Base-by-base conservation (phyloP, 2,113 vertebrate species). In the Tychaedon coryphoeus region DNA sequence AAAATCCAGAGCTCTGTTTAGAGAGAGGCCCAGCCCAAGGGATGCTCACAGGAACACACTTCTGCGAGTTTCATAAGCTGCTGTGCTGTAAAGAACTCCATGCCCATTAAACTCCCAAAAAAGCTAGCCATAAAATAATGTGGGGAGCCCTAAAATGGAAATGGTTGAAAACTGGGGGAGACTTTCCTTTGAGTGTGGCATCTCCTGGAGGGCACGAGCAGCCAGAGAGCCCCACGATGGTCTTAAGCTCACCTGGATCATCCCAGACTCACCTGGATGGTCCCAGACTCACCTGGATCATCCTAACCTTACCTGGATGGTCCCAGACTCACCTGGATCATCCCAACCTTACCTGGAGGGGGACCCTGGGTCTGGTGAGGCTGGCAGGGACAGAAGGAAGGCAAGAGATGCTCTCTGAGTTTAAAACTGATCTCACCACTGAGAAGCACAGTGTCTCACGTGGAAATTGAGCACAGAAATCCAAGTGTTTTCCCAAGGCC, bases 1-100 rank as follows among this genome's bases (percentile, higher is more conserved):
- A 19, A 86, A 94, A 70, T 38, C 69, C 95, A 54, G 90, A 96
- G 90, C 53, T 91, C 31, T 95, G 74, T 92, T 96, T 86, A 93
- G 75, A 94, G 8, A 95, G 91, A 92, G 90, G 93, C 95, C 79
- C 83, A 92, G 82, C 72, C 80, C 75, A 48, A 92, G 83, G 92
- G 88, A 74, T 7, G 4, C 70, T 87, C 4, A 1, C n/a, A 29
- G 26, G 36, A 77, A 84, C 66, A 31, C 50, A 3, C 60, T 81
- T 57, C 81, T 82, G 89, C 73, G 50, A 67, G 66, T 45, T 45
- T 45, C 43, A 45, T 45, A 45, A 69, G 38, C 50, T 86, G 78
- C 75, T 67, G 57, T 51, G 53, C 14, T 61, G 25, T 57, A 67
- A 69, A 86, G 61, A 47, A 16, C 19, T 42, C 31, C 36, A 15